A percentile compares a stretch with the other conserved stretches of the same genome.
Conservation (phyloP, 2,113 vertebrate species). For the Stigmatopora argus region DNA sequence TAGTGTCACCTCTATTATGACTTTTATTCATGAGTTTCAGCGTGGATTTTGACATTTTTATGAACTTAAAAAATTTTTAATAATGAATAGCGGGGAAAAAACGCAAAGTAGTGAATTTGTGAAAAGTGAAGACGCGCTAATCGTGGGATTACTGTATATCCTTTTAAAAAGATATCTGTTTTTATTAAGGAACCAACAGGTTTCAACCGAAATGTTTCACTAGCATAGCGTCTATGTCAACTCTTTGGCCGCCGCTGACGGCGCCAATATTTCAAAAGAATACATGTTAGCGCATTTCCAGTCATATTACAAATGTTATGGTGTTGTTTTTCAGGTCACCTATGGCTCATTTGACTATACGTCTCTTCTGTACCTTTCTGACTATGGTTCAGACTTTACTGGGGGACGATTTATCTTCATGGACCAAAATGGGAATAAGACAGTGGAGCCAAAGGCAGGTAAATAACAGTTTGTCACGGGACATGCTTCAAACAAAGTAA, state of each 20-base stretch:
- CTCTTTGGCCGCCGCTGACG: no score
- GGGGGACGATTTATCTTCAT: constrained; percentile 90
- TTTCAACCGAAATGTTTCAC: neutral
- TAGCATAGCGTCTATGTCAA: no score
- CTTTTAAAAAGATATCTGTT: no score
- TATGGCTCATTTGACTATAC: constrained; percentile 97
- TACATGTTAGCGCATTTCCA: neutral
- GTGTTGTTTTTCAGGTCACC: constrained; percentile 73
- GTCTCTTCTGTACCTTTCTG: constrained; percentile 88
- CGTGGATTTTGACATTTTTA: no score
- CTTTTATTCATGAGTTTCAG: no score
- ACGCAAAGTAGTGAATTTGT: no score
- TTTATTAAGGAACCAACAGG: neutral
- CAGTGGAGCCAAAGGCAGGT: constrained; percentile 89
- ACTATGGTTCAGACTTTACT: constrained; percentile 83
- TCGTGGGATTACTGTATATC: no score
- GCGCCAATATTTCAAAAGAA: neutral
- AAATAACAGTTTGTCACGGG: constrained; percentile 2
- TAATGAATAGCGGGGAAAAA: no score
- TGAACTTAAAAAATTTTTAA: no score
- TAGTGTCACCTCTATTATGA: no score
- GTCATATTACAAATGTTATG: neutral
- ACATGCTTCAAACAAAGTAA: neutral
- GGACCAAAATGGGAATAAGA: constrained; percentile 81
- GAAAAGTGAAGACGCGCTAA: no score